Base-by-base conservation (phyloP, 2,113 vertebrate species). In the Fulica atra region DNA sequence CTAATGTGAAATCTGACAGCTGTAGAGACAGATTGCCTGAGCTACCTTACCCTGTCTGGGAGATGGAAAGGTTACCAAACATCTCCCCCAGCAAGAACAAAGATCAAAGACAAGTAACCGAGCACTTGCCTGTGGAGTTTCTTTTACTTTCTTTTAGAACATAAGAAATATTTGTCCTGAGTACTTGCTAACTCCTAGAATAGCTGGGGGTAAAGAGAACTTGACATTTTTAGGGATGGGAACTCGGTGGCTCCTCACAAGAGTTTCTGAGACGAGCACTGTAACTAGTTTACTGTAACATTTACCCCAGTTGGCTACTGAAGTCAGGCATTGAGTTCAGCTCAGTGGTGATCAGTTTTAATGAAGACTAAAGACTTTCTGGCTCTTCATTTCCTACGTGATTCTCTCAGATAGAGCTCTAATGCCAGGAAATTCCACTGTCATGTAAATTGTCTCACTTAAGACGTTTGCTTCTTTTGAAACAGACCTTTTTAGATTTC, bases 321-420 rank as follows among this genome's bases (percentile, higher is more conserved):
- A 89, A 88, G 53, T 57, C 81, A 88, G 53, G 66, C 85, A 79
- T 72, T 87, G 70, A 92, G 50, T 85, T 79, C 86, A 56, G 72
- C 77, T 96, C 77, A 89, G 44, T 53, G 91, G 86, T 29, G 64
- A 61, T 93, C 72, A 72, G 65, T 87, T 92, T 94, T 87, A 95
- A 91, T 93, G 77, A 87, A 90, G 61, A 68, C 80, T 84, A 25
- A 80, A 61, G 90, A 69, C 53, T 60, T 84, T 26, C 53, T 61
- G 78, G 44, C 80, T 93, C 95, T 94, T 91, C 42, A 64, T 92
- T 96, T 88, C 84, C 46, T 81, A 35, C 3, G 6, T 36, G 42
- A 48, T 64, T 60, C 59, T 94, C 94, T 70, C 40, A 59, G 48
- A n/a, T 25, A 71, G 53, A 64, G 88, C 81, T 92, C 73, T 81